Conservation (phyloP, 2,888 invertebrate genomes). For the Halocaridina rubra region DNA sequence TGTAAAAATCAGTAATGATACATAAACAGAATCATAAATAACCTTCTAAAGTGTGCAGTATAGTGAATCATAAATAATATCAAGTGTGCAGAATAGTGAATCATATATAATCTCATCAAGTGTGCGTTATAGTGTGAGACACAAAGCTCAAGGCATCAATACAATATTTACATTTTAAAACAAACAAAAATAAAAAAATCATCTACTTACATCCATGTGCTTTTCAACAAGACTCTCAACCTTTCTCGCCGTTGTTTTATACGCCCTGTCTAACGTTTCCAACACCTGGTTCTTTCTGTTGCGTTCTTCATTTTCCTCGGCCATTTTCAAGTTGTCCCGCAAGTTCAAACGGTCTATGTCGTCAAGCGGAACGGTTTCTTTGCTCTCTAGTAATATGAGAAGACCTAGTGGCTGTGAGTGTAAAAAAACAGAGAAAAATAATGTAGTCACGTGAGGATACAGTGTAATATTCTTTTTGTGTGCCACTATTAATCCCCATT, state of each 20-base stretch:
- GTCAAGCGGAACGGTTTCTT: slow-evolving; percentile 80
- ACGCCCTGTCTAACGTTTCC: slow-evolving; percentile 57
- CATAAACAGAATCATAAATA: too few relatives aligned
- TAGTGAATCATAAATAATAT: too few relatives aligned
- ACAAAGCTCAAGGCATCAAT: slow-evolving; percentile 5
- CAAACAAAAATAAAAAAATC: background rate
- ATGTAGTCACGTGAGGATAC: too few relatives aligned
- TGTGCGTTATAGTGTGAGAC: too few relatives aligned
- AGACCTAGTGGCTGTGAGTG: slow-evolving; percentile 87
- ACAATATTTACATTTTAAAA: background rate
- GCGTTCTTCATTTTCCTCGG: slow-evolving; percentile 72
- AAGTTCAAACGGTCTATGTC: slow-evolving; percentile 71
- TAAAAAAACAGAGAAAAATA: slow-evolving; percentile 61
- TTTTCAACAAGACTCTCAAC: slow-evolving; percentile 80
- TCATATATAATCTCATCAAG: too few relatives aligned
- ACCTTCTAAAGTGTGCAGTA: too few relatives aligned
- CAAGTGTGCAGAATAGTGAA: too few relatives aligned
- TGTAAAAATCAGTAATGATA: too few relatives aligned
- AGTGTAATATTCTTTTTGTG: too few relatives aligned
- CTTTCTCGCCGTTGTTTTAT: slow-evolving; percentile 70
- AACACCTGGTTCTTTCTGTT: slow-evolving; percentile 56
- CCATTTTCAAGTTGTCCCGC: slow-evolving; percentile 94
- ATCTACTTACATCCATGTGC: slow-evolving; percentile 79
- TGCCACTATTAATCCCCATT: too few relatives aligned
- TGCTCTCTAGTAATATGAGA: slow-evolving; percentile 87